A percentile compares a stretch with the other conserved stretches of the same genome.
Evolutionary conservation across 1,140 invertebrate genomes (phyloP).

Genomic region (Drosophila pseudoananassae): DNA sequence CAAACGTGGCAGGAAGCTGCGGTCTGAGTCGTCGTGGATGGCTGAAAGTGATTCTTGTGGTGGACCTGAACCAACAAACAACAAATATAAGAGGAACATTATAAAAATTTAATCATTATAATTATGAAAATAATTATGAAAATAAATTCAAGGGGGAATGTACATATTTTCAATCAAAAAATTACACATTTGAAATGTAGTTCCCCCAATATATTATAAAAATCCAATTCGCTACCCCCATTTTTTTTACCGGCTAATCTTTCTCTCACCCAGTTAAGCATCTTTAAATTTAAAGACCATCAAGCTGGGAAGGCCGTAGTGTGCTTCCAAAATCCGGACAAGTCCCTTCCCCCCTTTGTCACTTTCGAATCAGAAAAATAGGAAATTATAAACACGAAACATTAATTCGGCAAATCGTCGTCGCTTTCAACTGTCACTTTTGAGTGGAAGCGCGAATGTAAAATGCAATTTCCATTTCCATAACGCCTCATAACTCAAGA

Average conservation of each 20-base stretch:
- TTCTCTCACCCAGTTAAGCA: slow-evolving; percentile 39
- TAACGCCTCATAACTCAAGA: slow-evolving; percentile 65
- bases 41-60: slow-evolving; percentile 47
- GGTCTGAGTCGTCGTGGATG: slow-evolving; percentile 23
- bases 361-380: slow-evolving; percentile 42
- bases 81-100: neutral
- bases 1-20: slow-evolving; percentile 36
- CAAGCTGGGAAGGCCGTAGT: neutral
- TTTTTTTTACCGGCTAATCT: slow-evolving; percentile 31
- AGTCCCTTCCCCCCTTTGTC: slow-evolving; percentile 22
- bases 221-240: slow-evolving; percentile 31
- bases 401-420: slow-evolving; percentile 51
- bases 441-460: slow-evolving; percentile 31
- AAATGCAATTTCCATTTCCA: slow-evolving; percentile 62
- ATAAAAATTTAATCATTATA: neutral
- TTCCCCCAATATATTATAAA: slow-evolving; percentile 5
- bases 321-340: neutral
- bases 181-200: neutral
- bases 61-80: slow-evolving; percentile 9
- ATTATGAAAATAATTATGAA: neutral
- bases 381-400: slow-evolving; percentile 44
- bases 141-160: no score
- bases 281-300: slow-evolving; percentile 35
- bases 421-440: slow-evolving; percentile 43
- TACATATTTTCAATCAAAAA: no score